Conservation (phyloP, 2,888 invertebrate genomes). For the Nesidiocoris tenuis region DNA sequence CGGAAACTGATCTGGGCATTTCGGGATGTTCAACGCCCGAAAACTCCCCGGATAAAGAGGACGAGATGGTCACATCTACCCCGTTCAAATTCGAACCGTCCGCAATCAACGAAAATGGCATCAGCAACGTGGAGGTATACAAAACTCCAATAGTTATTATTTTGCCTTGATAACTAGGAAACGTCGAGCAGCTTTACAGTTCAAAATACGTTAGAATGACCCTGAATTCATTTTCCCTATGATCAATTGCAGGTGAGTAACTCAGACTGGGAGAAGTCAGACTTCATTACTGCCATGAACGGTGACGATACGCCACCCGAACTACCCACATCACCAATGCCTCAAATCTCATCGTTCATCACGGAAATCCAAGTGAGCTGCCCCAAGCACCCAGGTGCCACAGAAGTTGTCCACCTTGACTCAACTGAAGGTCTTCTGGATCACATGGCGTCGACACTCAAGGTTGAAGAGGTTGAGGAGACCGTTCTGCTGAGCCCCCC, state of each 20-base stretch:
- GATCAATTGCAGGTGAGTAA: conserved; percentile 52
- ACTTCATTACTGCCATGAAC: conserved; percentile 43
- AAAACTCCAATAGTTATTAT: too few relatives aligned
- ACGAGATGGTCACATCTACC: conserved; percentile 47
- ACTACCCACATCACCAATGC: conserved; percentile 55
- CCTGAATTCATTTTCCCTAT: too few relatives aligned
- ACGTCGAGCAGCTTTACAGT: too few relatives aligned
- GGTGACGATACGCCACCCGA: conserved; percentile 54
- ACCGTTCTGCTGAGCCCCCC: conserved; percentile 25
- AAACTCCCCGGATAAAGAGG: conserved; percentile 47
- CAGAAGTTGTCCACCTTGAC: conserved; percentile 45
- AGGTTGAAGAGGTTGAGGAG: conserved; percentile 25
- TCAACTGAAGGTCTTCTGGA: conserved; percentile 45
- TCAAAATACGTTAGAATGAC: too few relatives aligned
- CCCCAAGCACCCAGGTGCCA: conserved; percentile 50
- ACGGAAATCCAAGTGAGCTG: conserved; percentile 68
- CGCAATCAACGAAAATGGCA: conserved; percentile 40
- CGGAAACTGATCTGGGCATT: conserved; percentile 48
- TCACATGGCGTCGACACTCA: conserved; percentile 44
- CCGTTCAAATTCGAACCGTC: conserved; percentile 47
- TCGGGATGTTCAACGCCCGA: conserved; percentile 50
- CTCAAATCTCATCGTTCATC: conserved; percentile 60
- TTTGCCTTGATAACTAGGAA: too few relatives aligned
- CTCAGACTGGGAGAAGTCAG: conserved; percentile 49
- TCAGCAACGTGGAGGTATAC: conserved; percentile 47